Evolutionary conservation across 2,797 vertebrate genomes (phyloP).

Genomic region (Coregonus ussuriensis): DNA sequence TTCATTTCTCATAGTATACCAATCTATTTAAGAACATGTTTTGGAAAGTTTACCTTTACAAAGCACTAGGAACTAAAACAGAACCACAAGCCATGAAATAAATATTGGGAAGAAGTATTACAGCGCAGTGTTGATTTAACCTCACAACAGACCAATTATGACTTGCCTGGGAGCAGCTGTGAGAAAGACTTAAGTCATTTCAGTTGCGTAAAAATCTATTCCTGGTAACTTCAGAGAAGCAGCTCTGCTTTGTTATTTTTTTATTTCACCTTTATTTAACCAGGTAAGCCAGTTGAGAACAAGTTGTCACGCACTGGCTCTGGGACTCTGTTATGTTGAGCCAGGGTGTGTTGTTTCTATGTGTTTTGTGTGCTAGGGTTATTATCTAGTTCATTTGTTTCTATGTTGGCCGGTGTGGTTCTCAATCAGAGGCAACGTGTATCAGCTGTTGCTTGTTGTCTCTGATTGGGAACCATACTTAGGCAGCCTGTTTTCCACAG

Average conservation of each 20-base stretch:
- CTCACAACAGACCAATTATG: constrained; percentile 1
- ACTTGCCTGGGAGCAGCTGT: neutral
- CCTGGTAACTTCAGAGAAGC: neutral
- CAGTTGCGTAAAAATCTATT: neutral
- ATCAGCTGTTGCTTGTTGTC: no score
- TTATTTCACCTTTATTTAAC: no score
- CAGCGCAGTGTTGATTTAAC: neutral
- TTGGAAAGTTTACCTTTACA: neutral
- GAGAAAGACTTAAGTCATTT: neutral
- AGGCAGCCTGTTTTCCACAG: no score
- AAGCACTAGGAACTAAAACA: neutral
- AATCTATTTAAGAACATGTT: neutral
- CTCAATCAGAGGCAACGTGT: no score
- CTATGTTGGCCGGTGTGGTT: no score
- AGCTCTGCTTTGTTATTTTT: neutral
- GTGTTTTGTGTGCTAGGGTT: no score
- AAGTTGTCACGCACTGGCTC: no score
- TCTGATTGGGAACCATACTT: no score
- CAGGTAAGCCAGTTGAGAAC: no score
- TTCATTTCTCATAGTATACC: neutral
- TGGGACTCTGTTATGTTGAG: no score
- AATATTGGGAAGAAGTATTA: neutral
- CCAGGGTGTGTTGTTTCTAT: no score
- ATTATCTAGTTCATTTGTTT: no score
- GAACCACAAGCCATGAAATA: neutral